phyloP scores from a whole-genome alignment of 2,888 invertebrate species.

The Macaria notata region DNA sequence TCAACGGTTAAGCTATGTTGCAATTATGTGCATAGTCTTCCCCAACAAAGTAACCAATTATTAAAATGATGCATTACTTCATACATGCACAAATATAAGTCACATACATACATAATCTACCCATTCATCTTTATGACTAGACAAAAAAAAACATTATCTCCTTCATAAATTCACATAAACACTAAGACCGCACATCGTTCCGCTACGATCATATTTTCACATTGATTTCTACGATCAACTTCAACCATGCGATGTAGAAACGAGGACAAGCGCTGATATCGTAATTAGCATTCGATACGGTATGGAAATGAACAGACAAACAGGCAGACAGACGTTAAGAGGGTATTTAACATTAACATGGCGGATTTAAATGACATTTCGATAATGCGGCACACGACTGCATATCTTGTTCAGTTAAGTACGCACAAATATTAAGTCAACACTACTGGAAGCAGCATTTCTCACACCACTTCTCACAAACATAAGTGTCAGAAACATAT shows the following conservation, averaged over 20 bases:
- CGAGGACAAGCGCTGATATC: constrained; percentile 22
- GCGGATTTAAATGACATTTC: constrained; percentile 5
- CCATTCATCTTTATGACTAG: background rate
- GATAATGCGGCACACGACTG: constrained; percentile 4
- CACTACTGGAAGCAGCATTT: too few species aligned
- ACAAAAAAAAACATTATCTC: too few species aligned
- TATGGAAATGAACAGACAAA: constrained; percentile 19
- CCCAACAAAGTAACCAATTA: too few species aligned
- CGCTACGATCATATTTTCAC: constrained; percentile 22
- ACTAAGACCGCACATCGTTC: constrained; percentile 15
- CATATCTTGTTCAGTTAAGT: background rate
- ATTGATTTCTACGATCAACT: constrained; percentile 24
- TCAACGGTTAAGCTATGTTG: too few species aligned
- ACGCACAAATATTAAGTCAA: too few species aligned
- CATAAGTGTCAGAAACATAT: too few species aligned
- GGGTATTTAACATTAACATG: constrained; percentile 11
- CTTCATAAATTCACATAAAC: constrained; percentile 7
- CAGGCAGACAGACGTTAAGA: constrained; percentile 16
- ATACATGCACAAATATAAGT: too few species aligned
- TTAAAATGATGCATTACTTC: too few species aligned
- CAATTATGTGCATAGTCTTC: too few species aligned
- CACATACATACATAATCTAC: background rate
- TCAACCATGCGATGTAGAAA: constrained; percentile 16
- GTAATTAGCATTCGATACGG: constrained; percentile 24
- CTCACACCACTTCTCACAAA: too few species aligned